Evolutionary conservation across 2,113 vertebrate genomes (phyloP).

Genomic region (Octodon degus): DNA sequence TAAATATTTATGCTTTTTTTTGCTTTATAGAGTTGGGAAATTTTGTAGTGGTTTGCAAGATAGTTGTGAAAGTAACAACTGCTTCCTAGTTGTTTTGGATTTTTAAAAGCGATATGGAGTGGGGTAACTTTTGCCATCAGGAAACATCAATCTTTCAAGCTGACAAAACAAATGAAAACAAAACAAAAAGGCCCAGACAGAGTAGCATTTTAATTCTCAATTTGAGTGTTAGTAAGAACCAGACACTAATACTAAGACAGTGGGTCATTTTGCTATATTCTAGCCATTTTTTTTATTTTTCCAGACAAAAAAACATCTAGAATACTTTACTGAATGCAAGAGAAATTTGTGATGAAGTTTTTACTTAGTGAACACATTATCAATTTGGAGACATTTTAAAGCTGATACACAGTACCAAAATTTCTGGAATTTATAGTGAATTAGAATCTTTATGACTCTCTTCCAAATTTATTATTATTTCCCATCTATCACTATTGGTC

Average conservation of each 20-base stretch:
- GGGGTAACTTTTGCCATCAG: neutral
- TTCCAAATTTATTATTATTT: slow-evolving; percentile 22
- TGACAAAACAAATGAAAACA: slow-evolving; percentile 26
- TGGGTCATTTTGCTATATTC: neutral
- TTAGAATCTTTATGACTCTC: neutral
- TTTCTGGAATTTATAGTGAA: slow-evolving; percentile 45
- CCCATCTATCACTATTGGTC: neutral
- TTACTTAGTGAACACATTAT: slow-evolving; percentile 26
- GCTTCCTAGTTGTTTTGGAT: neutral
- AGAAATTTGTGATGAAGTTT: slow-evolving; percentile 26
- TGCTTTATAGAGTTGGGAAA: slow-evolving; percentile 35
- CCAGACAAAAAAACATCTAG: neutral
- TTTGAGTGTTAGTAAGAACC: neutral
- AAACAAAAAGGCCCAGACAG: neutral
- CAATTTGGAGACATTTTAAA: slow-evolving; percentile 34
- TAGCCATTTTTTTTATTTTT: slow-evolving; percentile 5
- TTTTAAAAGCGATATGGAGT: neutral
- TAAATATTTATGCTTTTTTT: slow-evolving; percentile 11
- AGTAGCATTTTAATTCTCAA: neutral
- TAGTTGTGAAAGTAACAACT: neutral
- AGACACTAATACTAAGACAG: neutral
- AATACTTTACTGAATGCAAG: slow-evolving; percentile 3
- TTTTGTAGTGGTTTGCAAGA: neutral
- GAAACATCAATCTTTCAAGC: neutral
- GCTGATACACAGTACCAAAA: neutral